Percentiles rank a stretch among this genome's conserved stretches.
phyloP scores from a whole-genome alignment of 1,140 invertebrate genomes.

The Heliconius himera region DNA sequence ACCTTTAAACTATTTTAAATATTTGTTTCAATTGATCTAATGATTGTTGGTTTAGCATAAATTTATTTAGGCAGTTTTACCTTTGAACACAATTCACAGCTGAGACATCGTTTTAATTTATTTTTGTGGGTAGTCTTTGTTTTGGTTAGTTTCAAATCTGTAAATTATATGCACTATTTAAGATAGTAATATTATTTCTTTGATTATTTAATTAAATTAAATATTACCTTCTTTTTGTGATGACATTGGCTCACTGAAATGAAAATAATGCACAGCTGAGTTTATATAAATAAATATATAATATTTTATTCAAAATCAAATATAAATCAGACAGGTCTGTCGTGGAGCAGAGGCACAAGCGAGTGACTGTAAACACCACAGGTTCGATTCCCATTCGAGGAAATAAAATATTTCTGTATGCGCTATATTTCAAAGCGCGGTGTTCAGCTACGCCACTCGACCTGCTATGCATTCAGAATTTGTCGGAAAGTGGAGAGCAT shows the following conservation, averaged over 20 bases:
- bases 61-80: constrained; percentile 20
- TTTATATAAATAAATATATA: neutral
- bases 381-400: too few species aligned
- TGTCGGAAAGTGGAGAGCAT: too few species aligned
- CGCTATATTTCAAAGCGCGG: too few species aligned
- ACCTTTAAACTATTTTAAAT: too few species aligned
- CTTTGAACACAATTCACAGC: constrained; percentile 33
- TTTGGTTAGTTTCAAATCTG: constrained; percentile 11
- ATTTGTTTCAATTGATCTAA: too few species aligned
- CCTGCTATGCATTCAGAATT: too few species aligned
- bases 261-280: neutral
- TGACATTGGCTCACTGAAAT: neutral
- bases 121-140: constrained; percentile 4
- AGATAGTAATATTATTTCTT: neutral
- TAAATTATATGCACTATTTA: neutral
- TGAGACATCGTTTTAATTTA: constrained; percentile 23
- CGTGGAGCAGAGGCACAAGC: too few species aligned
- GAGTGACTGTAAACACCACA: too few species aligned
- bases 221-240: constrained; percentile 4
- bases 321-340: too few species aligned
- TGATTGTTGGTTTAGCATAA: neutral
- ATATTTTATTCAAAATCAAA: neutral
- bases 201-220: neutral
- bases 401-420: too few species aligned
- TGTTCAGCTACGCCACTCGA: too few species aligned